Percentiles rank a stretch among this genome's conserved stretches.
phyloP scores from a whole-genome alignment of 2,113 vertebrate species.

The human region GRCh38 chr6:146833001-146833500 shows the following conservation, averaged over 20 bases:
- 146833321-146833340: neutral
- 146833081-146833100: neutral
- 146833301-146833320: neutral
- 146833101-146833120: neutral
- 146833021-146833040: neutral
- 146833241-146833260: neutral
- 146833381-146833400: neutral
- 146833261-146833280: neutral
- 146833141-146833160: neutral
- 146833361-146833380: neutral
- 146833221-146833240: neutral
- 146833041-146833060: neutral
- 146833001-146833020: neutral
- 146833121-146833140: neutral
- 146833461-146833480: neutral
- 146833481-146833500: neutral
- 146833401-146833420: too few relatives aligned
- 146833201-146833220: neutral
- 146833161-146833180: rapidly evolving
- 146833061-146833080: neutral
- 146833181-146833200: neutral
- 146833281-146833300: neutral
- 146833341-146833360: neutral
- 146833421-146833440: neutral
- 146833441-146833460: rapidly evolving